These are phyloP conservation scores for Lapara coniferarum DNA, from an alignment of 2,888 invertebrate genomes.

Conservation along the genomic window DNA sequence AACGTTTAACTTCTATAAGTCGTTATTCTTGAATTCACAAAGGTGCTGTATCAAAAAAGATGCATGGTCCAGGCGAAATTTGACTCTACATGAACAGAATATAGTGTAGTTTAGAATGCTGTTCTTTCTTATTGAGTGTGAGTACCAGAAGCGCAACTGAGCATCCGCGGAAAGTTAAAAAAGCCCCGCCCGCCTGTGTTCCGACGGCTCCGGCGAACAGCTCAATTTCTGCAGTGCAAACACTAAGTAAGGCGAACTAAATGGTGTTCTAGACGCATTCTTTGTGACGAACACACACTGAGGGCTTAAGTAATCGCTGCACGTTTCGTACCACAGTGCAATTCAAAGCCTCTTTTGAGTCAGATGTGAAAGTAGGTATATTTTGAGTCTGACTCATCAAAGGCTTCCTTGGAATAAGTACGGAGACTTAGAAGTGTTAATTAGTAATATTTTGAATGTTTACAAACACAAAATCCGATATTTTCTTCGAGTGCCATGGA, in stretches of 20 bases:
- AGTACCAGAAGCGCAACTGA: slow-evolving; percentile 45
- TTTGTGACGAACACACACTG: slow-evolving; percentile 20
- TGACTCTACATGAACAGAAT: slow-evolving; percentile 21
- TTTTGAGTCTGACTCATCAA: slow-evolving; percentile 14
- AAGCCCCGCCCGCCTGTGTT: slow-evolving; percentile 42
- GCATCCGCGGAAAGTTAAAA: slow-evolving; percentile 53
- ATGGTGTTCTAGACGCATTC: slow-evolving; percentile 21
- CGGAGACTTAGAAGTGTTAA: not conserved
- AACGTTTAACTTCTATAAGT: slow-evolving; percentile 57
- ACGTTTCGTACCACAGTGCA: slow-evolving; percentile 5
- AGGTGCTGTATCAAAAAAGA: slow-evolving; percentile 52
- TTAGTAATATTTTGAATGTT: not conserved
- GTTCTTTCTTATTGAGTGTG: slow-evolving; percentile 39
- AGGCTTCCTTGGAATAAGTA: not conserved
- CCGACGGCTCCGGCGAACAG: slow-evolving; percentile 42
- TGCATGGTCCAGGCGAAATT: slow-evolving; percentile 27
- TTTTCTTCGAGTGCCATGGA: no score
- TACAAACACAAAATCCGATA: not conserved
- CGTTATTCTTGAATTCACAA: slow-evolving; percentile 62
- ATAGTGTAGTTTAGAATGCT: slow-evolving; percentile 34
- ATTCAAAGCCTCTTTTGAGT: slow-evolving; percentile 22
- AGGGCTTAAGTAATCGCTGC: slow-evolving; percentile 21
- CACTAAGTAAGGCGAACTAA: slow-evolving; percentile 21
- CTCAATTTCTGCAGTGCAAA: slow-evolving; percentile 44
- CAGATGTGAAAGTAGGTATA: slow-evolving; percentile 8